These are phyloP conservation scores for Hyposoter didymator DNA, from an alignment of 2,888 invertebrate species.

Conservation along the genomic window DNA sequence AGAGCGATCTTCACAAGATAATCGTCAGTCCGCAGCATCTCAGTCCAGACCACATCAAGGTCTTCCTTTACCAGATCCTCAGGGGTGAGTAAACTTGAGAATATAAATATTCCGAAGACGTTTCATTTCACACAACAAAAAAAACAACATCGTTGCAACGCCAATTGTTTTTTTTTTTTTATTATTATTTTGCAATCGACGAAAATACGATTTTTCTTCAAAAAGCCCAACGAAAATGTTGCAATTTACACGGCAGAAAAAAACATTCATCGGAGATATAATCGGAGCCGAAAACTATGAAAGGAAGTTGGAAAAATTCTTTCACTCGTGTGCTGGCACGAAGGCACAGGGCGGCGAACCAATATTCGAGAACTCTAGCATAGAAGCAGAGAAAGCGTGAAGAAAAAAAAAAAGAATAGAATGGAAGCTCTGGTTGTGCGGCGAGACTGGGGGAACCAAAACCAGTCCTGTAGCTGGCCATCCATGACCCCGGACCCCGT, in stretches of 20 bases:
- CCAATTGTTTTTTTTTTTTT: too few species aligned
- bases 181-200: too few species aligned
- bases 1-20: slow-evolving; percentile 99
- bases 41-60: slow-evolving; percentile 99
- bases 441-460: slow-evolving; percentile 74
- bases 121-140: background rate
- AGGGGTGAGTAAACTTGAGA: slow-evolving; percentile 89
- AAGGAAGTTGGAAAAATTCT: slow-evolving; percentile 9
- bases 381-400: slow-evolving; percentile 43
- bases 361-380: slow-evolving; percentile 18
- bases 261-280: background rate
- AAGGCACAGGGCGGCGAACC: slow-evolving; percentile 7
- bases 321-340: background rate
- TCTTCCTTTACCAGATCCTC: slow-evolving; percentile 99
- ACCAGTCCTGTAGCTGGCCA: slow-evolving; percentile 82
- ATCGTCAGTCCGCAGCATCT: slow-evolving; percentile 99
- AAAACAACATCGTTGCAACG: background rate
- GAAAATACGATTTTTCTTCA: too few species aligned
- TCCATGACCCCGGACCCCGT: slow-evolving; percentile 83
- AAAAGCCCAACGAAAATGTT: background rate
- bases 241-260: background rate
- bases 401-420: slow-evolving; percentile 41
- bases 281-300: background rate
- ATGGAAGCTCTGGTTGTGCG: slow-evolving; percentile 42
- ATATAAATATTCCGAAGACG: background rate